Conservation (phyloP, 2,797 vertebrate species). For the Rhincodon typus region DNA sequence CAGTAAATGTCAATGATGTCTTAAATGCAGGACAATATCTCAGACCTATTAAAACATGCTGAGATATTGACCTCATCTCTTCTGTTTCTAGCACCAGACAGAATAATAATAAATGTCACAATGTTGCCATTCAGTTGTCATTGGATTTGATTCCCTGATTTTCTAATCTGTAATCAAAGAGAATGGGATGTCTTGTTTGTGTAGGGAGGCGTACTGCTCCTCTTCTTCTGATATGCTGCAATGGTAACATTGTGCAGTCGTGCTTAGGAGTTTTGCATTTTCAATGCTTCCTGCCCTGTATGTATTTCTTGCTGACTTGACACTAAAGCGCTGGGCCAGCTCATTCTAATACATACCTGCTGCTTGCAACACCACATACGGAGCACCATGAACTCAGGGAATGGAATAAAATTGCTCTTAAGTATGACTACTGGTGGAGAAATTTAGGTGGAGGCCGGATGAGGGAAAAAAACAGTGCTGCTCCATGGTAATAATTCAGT, state of each 20-base stretch:
- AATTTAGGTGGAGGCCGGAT: neutral
- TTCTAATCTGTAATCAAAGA: neutral
- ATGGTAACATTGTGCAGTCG: neutral
- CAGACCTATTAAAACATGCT: neutral
- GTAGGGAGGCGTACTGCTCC: neutral
- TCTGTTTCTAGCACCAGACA: neutral
- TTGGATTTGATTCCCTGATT: neutral
- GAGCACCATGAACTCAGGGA: neutral
- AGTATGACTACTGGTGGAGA: neutral
- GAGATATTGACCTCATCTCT: neutral
- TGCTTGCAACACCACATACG: neutral
- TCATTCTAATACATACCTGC: neutral
- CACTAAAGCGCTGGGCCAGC: neutral
- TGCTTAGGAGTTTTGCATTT: neutral
- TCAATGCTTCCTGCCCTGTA: neutral
- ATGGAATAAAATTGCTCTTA: neutral
- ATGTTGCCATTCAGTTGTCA: neutral
- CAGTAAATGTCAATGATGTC: neutral
- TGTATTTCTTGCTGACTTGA: neutral
- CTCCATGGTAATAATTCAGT: neutral
- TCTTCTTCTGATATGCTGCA: neutral
- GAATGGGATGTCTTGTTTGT: neutral
- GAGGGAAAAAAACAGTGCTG: neutral
- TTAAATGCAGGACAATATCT: neutral
- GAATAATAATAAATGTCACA: neutral